Conservation (phyloP, 2,113 vertebrate species). For the Spea multiplicata region DNA sequence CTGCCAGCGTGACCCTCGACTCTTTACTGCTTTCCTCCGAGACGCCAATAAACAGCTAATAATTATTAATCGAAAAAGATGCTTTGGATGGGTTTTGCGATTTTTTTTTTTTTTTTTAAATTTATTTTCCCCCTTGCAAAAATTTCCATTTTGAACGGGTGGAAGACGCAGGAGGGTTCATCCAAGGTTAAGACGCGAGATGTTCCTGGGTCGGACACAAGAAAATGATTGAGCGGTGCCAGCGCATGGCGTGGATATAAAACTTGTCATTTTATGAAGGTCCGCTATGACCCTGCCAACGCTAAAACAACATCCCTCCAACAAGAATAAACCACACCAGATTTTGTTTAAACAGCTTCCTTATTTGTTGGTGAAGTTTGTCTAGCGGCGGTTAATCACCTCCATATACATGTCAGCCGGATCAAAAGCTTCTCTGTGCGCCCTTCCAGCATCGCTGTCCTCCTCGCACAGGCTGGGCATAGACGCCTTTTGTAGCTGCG, state of each 20-base stretch:
- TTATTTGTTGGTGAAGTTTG: slow-evolving; percentile 16
- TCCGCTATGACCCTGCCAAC: background rate
- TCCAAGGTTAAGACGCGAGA: slow-evolving; percentile 13
- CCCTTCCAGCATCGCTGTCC: slow-evolving; percentile 18
- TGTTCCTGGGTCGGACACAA: slow-evolving; percentile 11
- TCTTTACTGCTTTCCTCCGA: slow-evolving; percentile 20
- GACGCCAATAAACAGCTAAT: slow-evolving; percentile 20
- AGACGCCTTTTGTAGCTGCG: slow-evolving; percentile 26
- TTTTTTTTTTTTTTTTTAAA: background rate
- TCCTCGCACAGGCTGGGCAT: background rate
- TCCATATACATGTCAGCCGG: slow-evolving; percentile 11
- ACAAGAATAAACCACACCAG: slow-evolving; percentile 23
- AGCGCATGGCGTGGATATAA: background rate
- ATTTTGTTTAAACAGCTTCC: slow-evolving; percentile 34
- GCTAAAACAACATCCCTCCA: slow-evolving; percentile 31
- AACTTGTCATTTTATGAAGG: background rate
- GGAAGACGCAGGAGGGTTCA: slow-evolving; percentile 14
- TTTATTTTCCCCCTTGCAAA: background rate
- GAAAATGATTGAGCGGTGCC: slow-evolving; percentile 11
- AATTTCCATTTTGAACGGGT: background rate
- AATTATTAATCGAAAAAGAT: slow-evolving; percentile 14
- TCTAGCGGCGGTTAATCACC: slow-evolving; percentile 4
- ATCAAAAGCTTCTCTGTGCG: slow-evolving; percentile 35
- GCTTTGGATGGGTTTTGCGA: background rate
- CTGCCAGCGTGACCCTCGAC: slow-evolving; percentile 12